Percentiles rank a stretch among this genome's conserved stretches.
Conservation (phyloP, 2,113 vertebrate genomes). For the Myxocyprinus asiaticus region DNA sequence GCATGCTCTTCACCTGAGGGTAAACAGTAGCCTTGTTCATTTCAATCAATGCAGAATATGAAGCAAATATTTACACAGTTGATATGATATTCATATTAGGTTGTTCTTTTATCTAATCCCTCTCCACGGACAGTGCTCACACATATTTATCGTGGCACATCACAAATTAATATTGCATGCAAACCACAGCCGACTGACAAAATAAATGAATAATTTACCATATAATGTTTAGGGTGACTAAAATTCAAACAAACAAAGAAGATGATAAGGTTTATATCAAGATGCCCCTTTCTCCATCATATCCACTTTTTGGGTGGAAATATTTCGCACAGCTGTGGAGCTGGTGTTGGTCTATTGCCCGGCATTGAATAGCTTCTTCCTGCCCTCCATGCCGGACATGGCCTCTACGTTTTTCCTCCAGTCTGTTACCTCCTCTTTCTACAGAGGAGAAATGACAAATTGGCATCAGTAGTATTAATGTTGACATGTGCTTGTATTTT, state of each 20-base stretch:
- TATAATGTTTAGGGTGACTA: slow-evolving; percentile 10
- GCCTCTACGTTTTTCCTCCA: slow-evolving; percentile 73
- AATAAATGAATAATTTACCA: slow-evolving; percentile 32
- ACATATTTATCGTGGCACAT: slow-evolving; percentile 5
- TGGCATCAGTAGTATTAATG: no score
- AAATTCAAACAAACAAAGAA: slow-evolving; percentile 24
- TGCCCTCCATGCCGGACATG: slow-evolving; percentile 72
- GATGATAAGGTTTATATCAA: neutral
- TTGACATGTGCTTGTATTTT: no score
- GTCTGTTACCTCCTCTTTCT: slow-evolving; percentile 67
- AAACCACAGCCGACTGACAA: slow-evolving; percentile 8
- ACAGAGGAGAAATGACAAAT: neutral
- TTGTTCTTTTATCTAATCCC: neutral
- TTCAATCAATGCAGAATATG: slow-evolving; percentile 40
- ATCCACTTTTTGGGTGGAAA: neutral
- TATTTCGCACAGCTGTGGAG: neutral
- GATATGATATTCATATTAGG: slow-evolving; percentile 34
- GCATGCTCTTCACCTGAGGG: slow-evolving; percentile 6
- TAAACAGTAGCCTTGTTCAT: slow-evolving; percentile 33
- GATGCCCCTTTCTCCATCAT: neutral
- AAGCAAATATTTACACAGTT: slow-evolving; percentile 51
- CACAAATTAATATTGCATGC: slow-evolving; percentile 1
- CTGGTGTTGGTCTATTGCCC: slow-evolving; percentile 45
- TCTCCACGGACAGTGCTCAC: slow-evolving; percentile 25
- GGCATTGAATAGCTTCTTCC: slow-evolving; percentile 70